Conservation (phyloP, 2,888 invertebrate genomes). For the Oscheius sp. region DNA sequence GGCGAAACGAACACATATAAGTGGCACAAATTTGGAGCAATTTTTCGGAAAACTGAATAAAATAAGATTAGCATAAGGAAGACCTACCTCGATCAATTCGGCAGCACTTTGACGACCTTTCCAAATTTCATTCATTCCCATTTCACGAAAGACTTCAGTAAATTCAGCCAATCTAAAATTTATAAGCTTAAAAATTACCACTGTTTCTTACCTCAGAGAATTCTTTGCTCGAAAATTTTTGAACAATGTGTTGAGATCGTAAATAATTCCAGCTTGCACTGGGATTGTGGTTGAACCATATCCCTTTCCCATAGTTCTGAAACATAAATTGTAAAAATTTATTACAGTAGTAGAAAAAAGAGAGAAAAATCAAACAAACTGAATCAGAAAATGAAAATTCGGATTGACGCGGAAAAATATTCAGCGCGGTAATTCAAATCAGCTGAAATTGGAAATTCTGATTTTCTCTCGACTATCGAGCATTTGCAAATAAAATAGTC, state of each 20-base stretch:
- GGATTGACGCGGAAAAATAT: too few relatives aligned
- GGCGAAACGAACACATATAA: conserved; percentile 41
- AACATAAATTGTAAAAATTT: neutral
- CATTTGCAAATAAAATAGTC: too few relatives aligned
- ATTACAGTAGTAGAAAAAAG: neutral
- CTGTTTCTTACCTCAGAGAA: conserved; percentile 33
- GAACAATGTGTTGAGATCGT: conserved; percentile 42
- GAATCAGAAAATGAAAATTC: too few relatives aligned
- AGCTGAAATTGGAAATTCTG: too few relatives aligned
- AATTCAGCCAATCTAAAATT: conserved; percentile 46
- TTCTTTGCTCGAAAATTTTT: conserved; percentile 36
- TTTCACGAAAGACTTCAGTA: conserved; percentile 40
- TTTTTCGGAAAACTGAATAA: conserved; percentile 56
- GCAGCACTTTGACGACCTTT: conserved; percentile 45
- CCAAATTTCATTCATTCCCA: conserved; percentile 44
- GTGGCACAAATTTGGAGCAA: conserved; percentile 45
- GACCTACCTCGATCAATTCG: conserved; percentile 50
- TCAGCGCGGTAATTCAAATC: too few relatives aligned
- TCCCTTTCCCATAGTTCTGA: conserved; percentile 20
- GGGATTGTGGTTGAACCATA: conserved; percentile 26
- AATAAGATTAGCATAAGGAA: neutral
- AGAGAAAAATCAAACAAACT: neutral
- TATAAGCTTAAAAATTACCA: neutral
- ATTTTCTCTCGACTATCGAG: too few relatives aligned
- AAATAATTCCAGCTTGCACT: conserved; percentile 35